Evolutionary conservation across 2,797 vertebrate genomes (phyloP).

Genomic region (Coregonus suidteri): DNA sequence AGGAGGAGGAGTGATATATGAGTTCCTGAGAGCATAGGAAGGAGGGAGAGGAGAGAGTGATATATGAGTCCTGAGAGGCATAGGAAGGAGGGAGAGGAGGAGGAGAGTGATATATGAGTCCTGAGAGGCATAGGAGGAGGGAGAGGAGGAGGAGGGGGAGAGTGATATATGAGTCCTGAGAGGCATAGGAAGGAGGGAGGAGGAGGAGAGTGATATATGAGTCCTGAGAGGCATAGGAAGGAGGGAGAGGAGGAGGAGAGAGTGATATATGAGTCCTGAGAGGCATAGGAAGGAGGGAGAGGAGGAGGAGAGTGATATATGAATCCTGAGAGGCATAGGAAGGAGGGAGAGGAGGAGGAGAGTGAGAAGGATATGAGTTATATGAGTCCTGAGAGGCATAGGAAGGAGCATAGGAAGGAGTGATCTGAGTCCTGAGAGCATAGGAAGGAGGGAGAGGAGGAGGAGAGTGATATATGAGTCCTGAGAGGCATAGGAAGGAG

Average conservation of each 20-base stretch:
- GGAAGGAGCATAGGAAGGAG: background rate
- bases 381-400: too few species aligned
- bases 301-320: background rate
- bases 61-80: too few species aligned
- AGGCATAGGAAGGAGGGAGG: background rate
- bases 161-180: background rate
- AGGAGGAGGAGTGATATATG: background rate
- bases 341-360: too few species aligned
- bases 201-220: too few species aligned
- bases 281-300: background rate
- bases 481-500: too few species aligned
- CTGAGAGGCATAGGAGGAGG: background rate
- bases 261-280: background rate
- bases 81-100: too few species aligned
- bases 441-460: too few species aligned
- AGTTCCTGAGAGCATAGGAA: background rate
- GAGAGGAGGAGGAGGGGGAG: background rate
- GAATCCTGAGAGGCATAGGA: background rate
- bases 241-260: background rate
- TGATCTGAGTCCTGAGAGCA: background rate
- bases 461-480: too few species aligned
- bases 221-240: too few species aligned
- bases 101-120: too few species aligned
- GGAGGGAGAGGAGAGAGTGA: too few species aligned
- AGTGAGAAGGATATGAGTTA: too few species aligned